Conservation (phyloP, 2,113 vertebrate species). For the Cnemophilus loriae region DNA sequence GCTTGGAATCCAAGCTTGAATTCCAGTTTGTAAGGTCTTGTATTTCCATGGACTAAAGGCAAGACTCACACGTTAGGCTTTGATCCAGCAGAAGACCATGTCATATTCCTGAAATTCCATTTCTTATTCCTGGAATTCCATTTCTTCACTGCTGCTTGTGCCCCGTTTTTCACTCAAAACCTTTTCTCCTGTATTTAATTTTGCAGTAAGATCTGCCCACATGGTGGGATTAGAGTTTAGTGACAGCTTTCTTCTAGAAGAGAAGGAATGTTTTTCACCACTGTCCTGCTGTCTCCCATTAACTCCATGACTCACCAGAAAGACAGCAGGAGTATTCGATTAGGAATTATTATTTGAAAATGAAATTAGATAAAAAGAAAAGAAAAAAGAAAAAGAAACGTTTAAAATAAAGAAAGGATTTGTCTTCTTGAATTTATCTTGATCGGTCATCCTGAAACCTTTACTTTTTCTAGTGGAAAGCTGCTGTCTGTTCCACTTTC, state of each 20-base stretch:
- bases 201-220: not conserved
- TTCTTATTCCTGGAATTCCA: no score
- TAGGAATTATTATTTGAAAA: not conserved
- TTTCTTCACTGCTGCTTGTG: not conserved
- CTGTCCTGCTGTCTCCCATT: not conserved
- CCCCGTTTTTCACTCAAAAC: not conserved
- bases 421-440: no score
- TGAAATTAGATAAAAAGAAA: not conserved
- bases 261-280: not conserved
- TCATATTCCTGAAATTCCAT: not conserved
- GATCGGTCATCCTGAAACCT: not conserved
- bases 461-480: not conserved
- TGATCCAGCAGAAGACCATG: not conserved
- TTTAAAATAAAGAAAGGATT: not conserved
- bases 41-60: not conserved
- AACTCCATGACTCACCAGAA: not conserved
- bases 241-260: not conserved
- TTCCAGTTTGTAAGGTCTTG: not conserved
- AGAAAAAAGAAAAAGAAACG: rapidly evolving
- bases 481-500: not conserved
- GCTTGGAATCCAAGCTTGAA: not conserved
- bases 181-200: not conserved
- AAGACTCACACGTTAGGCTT: not conserved
- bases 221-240: not conserved
- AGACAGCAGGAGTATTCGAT: not conserved